Conservation (phyloP, 2,113 vertebrate genomes). For the Tiliqua scincoides region DNA sequence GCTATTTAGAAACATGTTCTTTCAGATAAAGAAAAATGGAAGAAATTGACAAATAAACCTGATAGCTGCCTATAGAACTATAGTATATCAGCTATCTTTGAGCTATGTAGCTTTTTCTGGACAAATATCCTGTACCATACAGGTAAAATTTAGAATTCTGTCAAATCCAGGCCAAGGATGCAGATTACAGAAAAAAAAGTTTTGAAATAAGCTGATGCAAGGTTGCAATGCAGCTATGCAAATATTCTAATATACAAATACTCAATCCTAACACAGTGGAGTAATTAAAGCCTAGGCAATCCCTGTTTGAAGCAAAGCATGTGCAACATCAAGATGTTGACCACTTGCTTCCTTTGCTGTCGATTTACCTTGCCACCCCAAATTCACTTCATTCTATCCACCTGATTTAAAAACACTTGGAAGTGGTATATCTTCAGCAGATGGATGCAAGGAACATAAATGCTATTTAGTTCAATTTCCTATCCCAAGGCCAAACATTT, state of each 20-base stretch:
- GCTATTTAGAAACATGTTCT: conserved; percentile 31
- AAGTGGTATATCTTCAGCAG: conserved; percentile 7
- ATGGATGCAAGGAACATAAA: neutral
- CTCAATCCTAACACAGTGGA: neutral
- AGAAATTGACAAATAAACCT: conserved; percentile 22
- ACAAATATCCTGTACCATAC: conserved; percentile 20
- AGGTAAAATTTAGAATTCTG: conserved; percentile 7
- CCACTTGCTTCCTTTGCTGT: neutral
- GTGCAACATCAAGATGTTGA: neutral
- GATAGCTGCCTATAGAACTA: neutral
- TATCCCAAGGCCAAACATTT: neutral
- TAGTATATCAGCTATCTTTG: neutral
- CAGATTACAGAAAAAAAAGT: conserved; percentile 49
- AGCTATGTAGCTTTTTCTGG: neutral
- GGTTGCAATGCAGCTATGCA: conserved; percentile 35
- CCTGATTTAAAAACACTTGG: neutral
- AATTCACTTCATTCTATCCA: conserved; percentile 16
- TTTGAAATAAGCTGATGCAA: conserved; percentile 45
- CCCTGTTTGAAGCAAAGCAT: conserved; percentile 22
- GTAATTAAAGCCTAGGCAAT: neutral
- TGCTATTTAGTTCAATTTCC: neutral
- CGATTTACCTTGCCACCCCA: neutral
- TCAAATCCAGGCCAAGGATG: conserved; percentile 14
- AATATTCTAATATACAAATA: neutral
- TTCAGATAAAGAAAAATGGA: conserved; percentile 34